A percentile compares a stretch with the other conserved stretches of the same genome.
Conservation (phyloP, 2,113 vertebrate species). For the Phrynosoma blainvillii region DNA sequence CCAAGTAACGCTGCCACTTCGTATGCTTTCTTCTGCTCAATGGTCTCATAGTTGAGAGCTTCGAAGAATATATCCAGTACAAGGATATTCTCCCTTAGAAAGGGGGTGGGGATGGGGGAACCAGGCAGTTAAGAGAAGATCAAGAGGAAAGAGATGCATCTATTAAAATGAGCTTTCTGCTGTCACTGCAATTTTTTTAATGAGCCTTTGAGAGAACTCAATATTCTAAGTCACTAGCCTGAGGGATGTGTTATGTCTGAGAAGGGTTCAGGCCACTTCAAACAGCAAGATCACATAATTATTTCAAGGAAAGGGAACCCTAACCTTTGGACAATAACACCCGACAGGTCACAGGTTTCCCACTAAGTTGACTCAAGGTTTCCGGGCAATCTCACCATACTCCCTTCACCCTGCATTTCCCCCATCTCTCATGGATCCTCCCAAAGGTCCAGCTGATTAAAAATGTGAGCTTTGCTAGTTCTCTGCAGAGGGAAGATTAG, state of each 20-base stretch:
- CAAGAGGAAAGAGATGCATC: not conserved
- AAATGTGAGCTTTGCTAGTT: not conserved
- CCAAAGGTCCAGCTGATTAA: not conserved
- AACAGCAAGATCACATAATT: not conserved
- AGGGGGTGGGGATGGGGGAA: slow-evolving; percentile 7
- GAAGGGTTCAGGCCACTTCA: not conserved
- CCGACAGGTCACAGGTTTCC: not conserved
- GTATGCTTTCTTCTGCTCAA: slow-evolving; percentile 98
- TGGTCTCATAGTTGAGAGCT: slow-evolving; percentile 98
- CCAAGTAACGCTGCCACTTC: slow-evolving; percentile 97
- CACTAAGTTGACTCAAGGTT: not conserved
- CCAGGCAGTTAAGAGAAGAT: slow-evolving; percentile 37
- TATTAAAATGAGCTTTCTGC: not conserved
- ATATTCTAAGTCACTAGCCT: not conserved
- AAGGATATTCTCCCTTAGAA: slow-evolving; percentile 94
- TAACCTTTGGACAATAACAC: not conserved
- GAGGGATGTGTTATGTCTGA: not conserved
- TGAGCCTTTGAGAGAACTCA: not conserved
- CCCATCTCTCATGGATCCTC: not conserved
- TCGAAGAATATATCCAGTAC: slow-evolving; percentile 99
- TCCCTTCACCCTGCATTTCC: not conserved
- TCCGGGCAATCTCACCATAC: not conserved
- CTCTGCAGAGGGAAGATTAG: not conserved
- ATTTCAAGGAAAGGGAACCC: not conserved
- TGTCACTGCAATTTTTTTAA: not conserved